Percentiles rank a stretch among this genome's conserved stretches.
Conservation (phyloP, 2,888 invertebrate species). For the Athetis lepigone region DNA sequence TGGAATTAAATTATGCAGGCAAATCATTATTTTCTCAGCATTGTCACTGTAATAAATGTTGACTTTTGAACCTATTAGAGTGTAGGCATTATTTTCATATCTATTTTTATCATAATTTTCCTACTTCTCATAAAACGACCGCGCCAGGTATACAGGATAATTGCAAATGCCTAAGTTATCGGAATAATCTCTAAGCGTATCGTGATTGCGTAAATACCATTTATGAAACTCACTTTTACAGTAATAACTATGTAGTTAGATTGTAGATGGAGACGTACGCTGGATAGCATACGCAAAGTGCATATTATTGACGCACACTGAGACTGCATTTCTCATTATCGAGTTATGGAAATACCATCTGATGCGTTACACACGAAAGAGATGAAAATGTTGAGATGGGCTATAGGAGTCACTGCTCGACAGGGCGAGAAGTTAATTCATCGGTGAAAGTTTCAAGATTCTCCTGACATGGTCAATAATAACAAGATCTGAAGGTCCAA, state of each 20-base stretch:
- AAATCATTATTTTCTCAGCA: conserved; percentile 56
- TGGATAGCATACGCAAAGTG: conserved; percentile 29
- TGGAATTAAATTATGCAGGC: conserved; percentile 53
- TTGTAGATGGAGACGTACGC: conserved; percentile 23
- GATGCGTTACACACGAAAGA: too few relatives aligned
- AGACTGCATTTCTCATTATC: conserved; percentile 45
- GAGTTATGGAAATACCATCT: conserved; percentile 31
- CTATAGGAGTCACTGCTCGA: too few relatives aligned
- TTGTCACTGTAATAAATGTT: conserved; percentile 49
- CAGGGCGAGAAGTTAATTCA: too few relatives aligned
- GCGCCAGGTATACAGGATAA: conserved; percentile 21
- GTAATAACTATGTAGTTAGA: conserved; percentile 45
- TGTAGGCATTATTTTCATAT: conserved; percentile 23
- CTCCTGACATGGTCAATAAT: too few relatives aligned
- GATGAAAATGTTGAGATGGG: too few relatives aligned
- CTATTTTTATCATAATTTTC: conserved; percentile 24
- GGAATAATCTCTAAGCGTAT: conserved; percentile 39
- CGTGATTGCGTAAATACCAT: conserved; percentile 41
- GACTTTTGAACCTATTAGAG: conserved; percentile 51
- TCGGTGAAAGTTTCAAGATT: too few relatives aligned
- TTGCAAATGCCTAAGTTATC: conserved; percentile 47
- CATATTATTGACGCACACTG: conserved; percentile 32
- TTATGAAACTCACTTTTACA: conserved; percentile 49
- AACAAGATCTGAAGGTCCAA: too few relatives aligned
- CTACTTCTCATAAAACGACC: conserved; percentile 17